Percentiles rank a stretch among this genome's conserved stretches.
Conservation (phyloP, 2,113 vertebrate genomes). For the Marmota flaviventris region DNA sequence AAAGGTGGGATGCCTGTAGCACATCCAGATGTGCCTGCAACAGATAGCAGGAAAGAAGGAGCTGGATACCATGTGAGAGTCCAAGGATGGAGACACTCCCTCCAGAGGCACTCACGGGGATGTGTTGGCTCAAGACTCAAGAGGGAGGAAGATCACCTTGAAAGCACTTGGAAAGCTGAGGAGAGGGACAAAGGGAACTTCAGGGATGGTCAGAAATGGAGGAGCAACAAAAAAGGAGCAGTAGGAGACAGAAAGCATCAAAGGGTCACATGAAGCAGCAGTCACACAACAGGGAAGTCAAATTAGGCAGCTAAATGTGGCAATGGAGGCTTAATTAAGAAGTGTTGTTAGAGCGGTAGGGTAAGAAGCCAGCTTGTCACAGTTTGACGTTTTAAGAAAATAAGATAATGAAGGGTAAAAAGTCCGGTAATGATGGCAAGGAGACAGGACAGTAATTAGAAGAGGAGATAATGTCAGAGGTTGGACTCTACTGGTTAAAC, state of each 20-base stretch:
- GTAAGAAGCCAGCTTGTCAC: not conserved
- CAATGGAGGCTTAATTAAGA: not conserved
- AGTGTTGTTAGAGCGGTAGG: rapidly evolving
- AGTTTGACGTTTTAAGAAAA: not conserved
- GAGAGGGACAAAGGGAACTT: not conserved
- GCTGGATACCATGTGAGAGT: not conserved
- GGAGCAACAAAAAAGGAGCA: not conserved
- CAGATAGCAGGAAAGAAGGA: not conserved
- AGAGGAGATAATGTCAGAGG: not conserved
- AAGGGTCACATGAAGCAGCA: not conserved
- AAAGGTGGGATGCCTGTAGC: no score
- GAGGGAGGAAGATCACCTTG: not conserved
- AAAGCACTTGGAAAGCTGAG: not conserved
- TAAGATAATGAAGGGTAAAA: not conserved
- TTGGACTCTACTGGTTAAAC: not conserved
- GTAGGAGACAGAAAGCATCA: not conserved
- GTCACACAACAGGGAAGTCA: not conserved
- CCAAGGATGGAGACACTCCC: not conserved
- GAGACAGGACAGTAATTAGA: not conserved
- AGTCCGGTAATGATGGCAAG: not conserved
- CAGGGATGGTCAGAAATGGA: not conserved
- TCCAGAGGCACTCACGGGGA: not conserved
- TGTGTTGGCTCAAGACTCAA: not conserved
- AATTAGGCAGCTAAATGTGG: not conserved
- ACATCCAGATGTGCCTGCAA: not conserved